Evolutionary conservation across 2,888 invertebrate genomes (phyloP), one percentile per base, ranked within the genome.

Genomic region (Hydrotaea diabolus): DNA sequence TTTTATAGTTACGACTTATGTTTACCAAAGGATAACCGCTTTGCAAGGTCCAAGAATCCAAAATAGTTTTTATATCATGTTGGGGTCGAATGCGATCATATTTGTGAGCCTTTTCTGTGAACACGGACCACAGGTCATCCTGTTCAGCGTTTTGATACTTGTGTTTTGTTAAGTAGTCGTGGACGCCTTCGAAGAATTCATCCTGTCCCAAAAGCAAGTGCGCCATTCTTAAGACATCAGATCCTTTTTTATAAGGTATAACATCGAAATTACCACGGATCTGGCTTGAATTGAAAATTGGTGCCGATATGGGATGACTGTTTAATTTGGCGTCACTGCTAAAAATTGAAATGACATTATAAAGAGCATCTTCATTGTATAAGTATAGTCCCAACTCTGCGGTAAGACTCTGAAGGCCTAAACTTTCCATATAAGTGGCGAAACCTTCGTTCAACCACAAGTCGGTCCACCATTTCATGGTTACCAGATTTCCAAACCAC

Each of bases 181-280:
- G 94, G 15, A 96, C 93, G 9, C 96, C 96, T 0, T 87, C 83
- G 0, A 94, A 93, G 91, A 97, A 96, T 17, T 95, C 94, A 0
- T 94, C 93, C 66, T 96, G 94, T 0, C 98, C 98, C 26, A 98
- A 94, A 92, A 97, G 96, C 90, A 95, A 93, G 87, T 95, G 95
- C 96, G 98, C 97, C 98, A 99, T 99, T 62, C 98, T 94, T 83
- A 99, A 94, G 64, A 99, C 94, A 0, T 95, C 94, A 0, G 97
- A 95, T 0, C 97, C 97, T 92, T 97, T 97, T 85, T 95, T 94
- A 92, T 97, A 97, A 0, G 97, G 96, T 43, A 97, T 97, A 76
- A 95, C 94, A 91, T 97, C 97, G 91, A 97, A 97, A 72, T 97
- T n/a, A n/a, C n/a, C n/a, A n/a, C n/a, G n/a, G 78, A 98, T 97